Evolutionary conservation across 2,113 vertebrate genomes (phyloP).

Genomic region (Elgaria multicarinata): DNA sequence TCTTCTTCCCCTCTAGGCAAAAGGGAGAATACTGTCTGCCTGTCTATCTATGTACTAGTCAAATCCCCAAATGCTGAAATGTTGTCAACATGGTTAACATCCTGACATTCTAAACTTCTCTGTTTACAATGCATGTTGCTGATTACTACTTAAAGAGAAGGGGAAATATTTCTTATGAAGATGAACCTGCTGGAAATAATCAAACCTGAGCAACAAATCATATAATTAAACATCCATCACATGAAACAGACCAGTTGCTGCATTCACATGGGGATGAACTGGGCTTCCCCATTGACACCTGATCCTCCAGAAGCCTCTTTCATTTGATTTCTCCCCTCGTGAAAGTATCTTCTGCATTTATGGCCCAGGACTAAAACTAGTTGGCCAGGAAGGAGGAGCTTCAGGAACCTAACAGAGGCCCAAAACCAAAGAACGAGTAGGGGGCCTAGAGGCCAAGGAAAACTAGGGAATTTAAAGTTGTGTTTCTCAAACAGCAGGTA

Average conservation of each 20-base stretch:
- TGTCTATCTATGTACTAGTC: background rate
- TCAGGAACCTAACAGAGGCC: background rate
- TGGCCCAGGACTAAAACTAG: background rate
- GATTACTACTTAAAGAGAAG: background rate
- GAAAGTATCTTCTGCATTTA: background rate
- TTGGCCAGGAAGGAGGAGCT: background rate
- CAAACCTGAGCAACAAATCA: background rate
- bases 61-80: background rate
- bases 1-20: slow-evolving; percentile 2
- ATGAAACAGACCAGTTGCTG: background rate
- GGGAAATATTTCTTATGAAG: background rate
- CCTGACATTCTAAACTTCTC: background rate
- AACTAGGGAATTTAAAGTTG: background rate
- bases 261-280: background rate
- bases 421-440: background rate
- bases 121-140: background rate
- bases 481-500: background rate
- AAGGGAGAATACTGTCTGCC: background rate
- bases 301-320: background rate
- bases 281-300: background rate
- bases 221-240: background rate
- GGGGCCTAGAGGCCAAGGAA: background rate
- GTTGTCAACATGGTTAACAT: background rate
- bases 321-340: background rate
- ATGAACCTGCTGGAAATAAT: background rate